These are phyloP conservation scores for Zaprionus inermis DNA, from an alignment of 1,140 invertebrate genomes.

Conservation along the genomic window DNA sequence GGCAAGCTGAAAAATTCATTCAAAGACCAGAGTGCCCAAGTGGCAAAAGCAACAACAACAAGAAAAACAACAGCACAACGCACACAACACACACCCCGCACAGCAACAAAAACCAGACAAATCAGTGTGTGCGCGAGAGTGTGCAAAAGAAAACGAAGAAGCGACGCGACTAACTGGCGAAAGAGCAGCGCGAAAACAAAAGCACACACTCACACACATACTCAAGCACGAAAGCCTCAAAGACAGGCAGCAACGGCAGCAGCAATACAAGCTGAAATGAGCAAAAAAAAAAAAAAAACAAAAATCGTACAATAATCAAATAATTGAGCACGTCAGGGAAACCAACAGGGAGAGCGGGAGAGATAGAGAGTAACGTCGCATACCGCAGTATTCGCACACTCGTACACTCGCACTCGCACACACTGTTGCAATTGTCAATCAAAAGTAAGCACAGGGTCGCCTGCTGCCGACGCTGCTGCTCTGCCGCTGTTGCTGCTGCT, in stretches of 20 bases:
- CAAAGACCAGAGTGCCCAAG: constrained; percentile 63
- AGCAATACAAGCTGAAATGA: constrained; percentile 41
- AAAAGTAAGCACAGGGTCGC: constrained; percentile 76
- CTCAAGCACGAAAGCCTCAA: constrained; percentile 4
- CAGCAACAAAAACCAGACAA: constrained; percentile 47
- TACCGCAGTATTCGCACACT: constrained; percentile 51
- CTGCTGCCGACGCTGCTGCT: constrained; percentile 31
- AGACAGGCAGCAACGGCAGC: constrained; percentile 33
- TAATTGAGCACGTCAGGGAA: constrained; percentile 57
- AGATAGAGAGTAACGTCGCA: constrained; percentile 28
- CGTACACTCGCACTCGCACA: constrained; percentile 46
- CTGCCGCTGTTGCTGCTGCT: constrained; percentile 31
- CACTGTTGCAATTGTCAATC: constrained; percentile 77
- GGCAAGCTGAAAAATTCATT: constrained; percentile 83
- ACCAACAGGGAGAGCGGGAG: constrained; percentile 5
- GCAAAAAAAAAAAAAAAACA: constrained; percentile 48
- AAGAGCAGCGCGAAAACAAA: constrained; percentile 76
- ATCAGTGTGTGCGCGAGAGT: constrained; percentile 52
- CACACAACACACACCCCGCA: constrained; percentile 16
- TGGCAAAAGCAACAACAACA: constrained; percentile 39
- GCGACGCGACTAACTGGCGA: constrained; percentile 60
- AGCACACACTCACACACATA: constrained; percentile 34
- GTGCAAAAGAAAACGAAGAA: constrained; percentile 76
- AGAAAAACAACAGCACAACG: constrained; percentile 21
- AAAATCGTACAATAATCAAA: constrained; percentile 75